Base-by-base conservation (phyloP, 1,140 invertebrate species). In the Trypoxylus dichotomus region DNA sequence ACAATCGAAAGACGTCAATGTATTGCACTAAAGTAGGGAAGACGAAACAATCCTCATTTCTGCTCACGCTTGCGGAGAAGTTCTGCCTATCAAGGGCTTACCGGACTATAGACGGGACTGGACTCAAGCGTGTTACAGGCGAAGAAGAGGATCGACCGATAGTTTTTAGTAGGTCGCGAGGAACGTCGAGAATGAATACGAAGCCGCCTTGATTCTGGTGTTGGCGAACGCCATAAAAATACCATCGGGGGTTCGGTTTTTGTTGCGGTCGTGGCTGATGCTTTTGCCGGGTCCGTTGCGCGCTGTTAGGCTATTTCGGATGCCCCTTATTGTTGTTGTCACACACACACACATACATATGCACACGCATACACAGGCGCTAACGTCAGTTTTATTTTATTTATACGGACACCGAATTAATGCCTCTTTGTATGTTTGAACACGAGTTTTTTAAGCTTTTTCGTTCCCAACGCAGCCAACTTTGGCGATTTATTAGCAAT, bases 151-250 rank as follows among this genome's bases (percentile, higher is more conserved):
- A 41, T 27, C 21, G 68, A 42, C 60, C 60, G 72, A 71, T 60
- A 47, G 80, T 75, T 75, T 79, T 79, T 79, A 75, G 27, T 54
- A 78, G 63, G 68, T 54, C 54, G 76, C 54, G 54, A 58, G 78
- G 81, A 78, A 81, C 76, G 79, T 78, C 71, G 68, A 76, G 81
- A 81, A 82, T 82, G 81, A 74, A 72, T 75, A 19, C 76, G 60
- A n/a, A 81, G 80, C 78, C 78, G 80, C 75, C 80, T 73, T 54
- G 29, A 78, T 77, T 79, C 68, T 79, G 76, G 81, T 81, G 80
- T 74, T 79, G 78, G 76, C 72, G 76, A 77, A 82, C 81, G 80
- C 80, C 81, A 82, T 82, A 82, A 82, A 82, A 82, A 82, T 82
- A 80, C 81, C 81, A 75, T 72, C 75, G 63, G 76, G 77, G 78